Base-by-base conservation (phyloP, 2,888 invertebrate genomes). In the Ornithoptera alexandrae region DNA sequence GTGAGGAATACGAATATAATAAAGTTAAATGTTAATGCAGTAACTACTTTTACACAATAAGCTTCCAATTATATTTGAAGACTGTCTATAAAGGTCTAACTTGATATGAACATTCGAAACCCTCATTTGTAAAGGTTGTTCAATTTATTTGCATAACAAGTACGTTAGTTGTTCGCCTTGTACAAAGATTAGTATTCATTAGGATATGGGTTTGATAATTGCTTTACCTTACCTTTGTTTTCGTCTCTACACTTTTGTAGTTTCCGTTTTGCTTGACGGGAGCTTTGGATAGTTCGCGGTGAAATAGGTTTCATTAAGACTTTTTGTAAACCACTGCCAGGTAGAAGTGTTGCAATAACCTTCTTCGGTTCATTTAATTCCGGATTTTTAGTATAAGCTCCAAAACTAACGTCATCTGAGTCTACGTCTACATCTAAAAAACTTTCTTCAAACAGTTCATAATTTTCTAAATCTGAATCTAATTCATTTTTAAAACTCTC, bases 361-460 rank as follows among this genome's bases (percentile, higher is more conserved):
- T 85, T 84, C 72, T 83, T 88, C 0, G 92, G 90, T 65, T 86
- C 85, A 0, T 89, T 88, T 72, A 79, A 82, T 20, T 89, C 88
- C n/a, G 87, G 84, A 65, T 84, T 87, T 67, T 77, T 82, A 66
- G 82, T 79, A 71, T 85, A 88, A 39, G 84, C 83, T 24, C 82
- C 81, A 30, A 86, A 80, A 6, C 82, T 70, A 53, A 79, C 77
- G 2, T 86, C 86, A 56, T 90, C 90, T 59, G 86, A 83, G 72
- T 91, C 91, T 15, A 88, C 88, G 68, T 92, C 92, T 56, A 91
- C 89, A 72, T 92, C 92, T n/a, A 92, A 78, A 36, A 92, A 86
- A 59, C 85, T 84, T 68, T 91, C 91, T 69, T 90, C 90, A 57
- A 92, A 90, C 69, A 87, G 87, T 72, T 92, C 92, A 70, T 88